Conservation (phyloP, 2,797 vertebrate genomes). For the Pseudomugil tenellus region DNA sequence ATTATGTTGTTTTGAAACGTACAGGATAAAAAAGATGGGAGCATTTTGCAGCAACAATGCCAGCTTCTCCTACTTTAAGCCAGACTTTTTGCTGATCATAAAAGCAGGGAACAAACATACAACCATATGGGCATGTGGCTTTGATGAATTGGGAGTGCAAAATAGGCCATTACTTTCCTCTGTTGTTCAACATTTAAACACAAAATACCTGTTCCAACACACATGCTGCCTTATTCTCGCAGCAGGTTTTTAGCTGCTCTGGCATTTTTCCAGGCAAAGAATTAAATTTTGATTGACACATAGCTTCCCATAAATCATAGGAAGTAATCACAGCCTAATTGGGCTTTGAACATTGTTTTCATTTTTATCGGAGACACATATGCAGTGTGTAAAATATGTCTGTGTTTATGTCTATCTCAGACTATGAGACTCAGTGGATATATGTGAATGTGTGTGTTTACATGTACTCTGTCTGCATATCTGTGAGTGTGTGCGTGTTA, state of each 20-base stretch:
- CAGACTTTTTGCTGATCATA: constrained; percentile 36
- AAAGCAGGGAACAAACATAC: constrained; percentile 43
- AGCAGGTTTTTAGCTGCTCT: constrained; percentile 28
- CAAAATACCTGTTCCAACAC: constrained; percentile 39
- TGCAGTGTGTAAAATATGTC: constrained; percentile 32
- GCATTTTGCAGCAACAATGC: constrained; percentile 40
- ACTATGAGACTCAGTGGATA: constrained; percentile 23
- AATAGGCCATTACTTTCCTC: constrained; percentile 11
- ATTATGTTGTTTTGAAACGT: constrained; percentile 67
- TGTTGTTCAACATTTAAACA: constrained; percentile 40
- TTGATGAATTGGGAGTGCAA: constrained; percentile 41
- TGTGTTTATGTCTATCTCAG: constrained; percentile 43
- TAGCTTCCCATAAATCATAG: constrained; percentile 17
- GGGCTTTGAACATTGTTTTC: constrained; percentile 16
- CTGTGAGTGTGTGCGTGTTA: constrained; percentile 77
- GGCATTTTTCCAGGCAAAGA: not conserved
- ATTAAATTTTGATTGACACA: constrained; percentile 28
- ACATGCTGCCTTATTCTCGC: constrained; percentile 48
- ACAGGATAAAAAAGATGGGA: constrained; percentile 43
- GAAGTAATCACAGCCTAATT: constrained; percentile 28
- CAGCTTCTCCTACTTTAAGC: constrained; percentile 24
- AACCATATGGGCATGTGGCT: constrained; percentile 40
- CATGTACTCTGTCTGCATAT: constrained; percentile 55
- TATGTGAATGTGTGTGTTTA: constrained; percentile 34
- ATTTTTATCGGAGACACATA: constrained; percentile 16